Base-by-base conservation (phyloP, 2,113 vertebrate species). In the Martes martes region DNA sequence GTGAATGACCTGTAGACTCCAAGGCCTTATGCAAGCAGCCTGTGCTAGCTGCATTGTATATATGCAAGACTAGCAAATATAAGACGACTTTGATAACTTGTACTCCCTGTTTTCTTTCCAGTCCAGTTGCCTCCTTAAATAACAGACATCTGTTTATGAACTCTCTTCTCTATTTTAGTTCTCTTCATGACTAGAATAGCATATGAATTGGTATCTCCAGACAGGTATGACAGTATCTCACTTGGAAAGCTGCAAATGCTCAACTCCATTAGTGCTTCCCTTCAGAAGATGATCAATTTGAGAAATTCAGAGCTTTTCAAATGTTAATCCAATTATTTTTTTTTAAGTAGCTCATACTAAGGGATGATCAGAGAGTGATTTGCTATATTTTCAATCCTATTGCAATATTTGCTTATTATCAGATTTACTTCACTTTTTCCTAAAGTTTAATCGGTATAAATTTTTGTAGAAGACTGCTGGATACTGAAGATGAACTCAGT, bases 401-500 rank as follows among this genome's bases (percentile, higher is more conserved):
- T 89, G 65, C 28, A 50, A 73, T 90, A 15, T 26, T 76, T 84
- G 8, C n/a, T 85, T 83, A 7, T 91, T 71, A 1, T 78, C 85
- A 15, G 8, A 23, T 36, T 79, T 47, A n/a, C 33, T 82, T 65
- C 50, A 73, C 7, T 36, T 50, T 67, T 79, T 45, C 7, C 47
- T 73, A 47, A 76, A 55, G 28, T 73, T 92, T 84, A 61, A 31
- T 42, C 0, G 39, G 4, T 89, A n/a, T 85, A 10, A 7, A 67
- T 89, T 95, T 97, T 96, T 98, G 3, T 95, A 99, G 99, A 96
- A 99, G 99, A 67, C 99, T 99, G 52, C 95, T 99, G 99, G 99
- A 99, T 96, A 99, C 99, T 0, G 99, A 99, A 80, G 99, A 99
- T 98, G 99, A 99, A 50, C 99, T 99, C 90, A 99, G 99, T 47